Evolutionary conservation across 92 coral and sea anemone genomes (phyloP), one percentile per base, ranked within the genome.

Genomic region (Meandrina meandrites): DNA sequence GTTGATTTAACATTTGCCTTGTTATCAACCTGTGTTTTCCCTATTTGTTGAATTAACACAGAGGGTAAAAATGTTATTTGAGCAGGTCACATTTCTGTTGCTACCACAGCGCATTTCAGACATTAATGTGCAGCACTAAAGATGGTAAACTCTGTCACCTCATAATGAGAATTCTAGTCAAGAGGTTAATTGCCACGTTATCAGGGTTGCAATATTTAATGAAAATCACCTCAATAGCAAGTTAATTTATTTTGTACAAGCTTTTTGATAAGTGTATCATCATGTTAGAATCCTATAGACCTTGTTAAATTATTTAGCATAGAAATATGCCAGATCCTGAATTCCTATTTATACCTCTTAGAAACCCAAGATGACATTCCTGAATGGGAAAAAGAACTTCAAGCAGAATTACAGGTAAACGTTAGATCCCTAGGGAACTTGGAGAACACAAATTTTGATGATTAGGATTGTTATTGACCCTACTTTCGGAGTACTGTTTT

Each of bases 381-480:
- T 24, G 98, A 96, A 75, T 96, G 98, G 98, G 98, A 96, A 81
- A 93, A 92, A 47, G 98, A 96, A 74, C 80, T 96, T 66, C 98
- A 96, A 85, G 96, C 96, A 68, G 98, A 96, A 90, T 75, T 96
- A 48, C 95, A 96, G 98, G 98, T 94, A 64, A 30, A 81, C n/a
- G 73, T 31, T 11, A 11, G 1, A 8, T 19, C 6, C 6, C n/a
- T 64, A 1, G 40, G 40, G 14, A 17, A 70, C 12, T 8, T 70
- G 31, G 69, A 62, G 27, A 19, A 6, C n/a, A n/a, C n/a, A n/a
- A n/a, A n/a, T n/a, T n/a, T n/a, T 70, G 24, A 30, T 30, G 40
- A 15, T 68, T 14, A 5, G 18, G 36, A n/a, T 27, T 68, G 35
- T 27, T 30, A 27, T 17, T 35, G 14, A 68, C 37, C 37, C 28